Evolutionary conservation across 2,113 vertebrate species (phyloP).

Genomic region (Sebastes schlegelii): DNA sequence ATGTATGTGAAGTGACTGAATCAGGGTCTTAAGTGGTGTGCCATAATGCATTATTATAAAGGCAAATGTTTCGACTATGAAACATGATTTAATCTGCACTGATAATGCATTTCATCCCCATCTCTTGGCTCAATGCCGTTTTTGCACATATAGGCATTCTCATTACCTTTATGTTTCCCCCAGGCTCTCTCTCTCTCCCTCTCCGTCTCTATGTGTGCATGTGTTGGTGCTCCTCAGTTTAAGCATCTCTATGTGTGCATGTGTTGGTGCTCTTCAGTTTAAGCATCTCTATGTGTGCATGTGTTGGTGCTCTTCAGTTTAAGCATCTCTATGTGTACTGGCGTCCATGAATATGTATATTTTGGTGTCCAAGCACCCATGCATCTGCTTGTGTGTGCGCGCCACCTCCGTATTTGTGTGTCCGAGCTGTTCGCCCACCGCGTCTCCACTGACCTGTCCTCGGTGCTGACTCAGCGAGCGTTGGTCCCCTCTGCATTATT

Average conservation of each 20-base stretch:
- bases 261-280: neutral
- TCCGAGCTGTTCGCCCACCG: conserved; percentile 44
- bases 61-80: conserved; percentile 35
- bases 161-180: neutral
- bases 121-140: conserved; percentile 9
- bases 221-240: neutral
- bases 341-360: conserved; percentile 9
- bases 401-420: conserved; percentile 26
- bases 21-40: neutral
- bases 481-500: conserved; percentile 74
- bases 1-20: neutral
- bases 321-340: neutral
- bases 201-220: neutral
- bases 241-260: neutral
- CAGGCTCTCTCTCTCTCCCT: neutral
- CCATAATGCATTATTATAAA: conserved; percentile 12
- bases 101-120: conserved; percentile 56
- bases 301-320: neutral
- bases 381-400: conserved; percentile 13
- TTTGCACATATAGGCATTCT: conserved; percentile 19
- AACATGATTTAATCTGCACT: conserved; percentile 50
- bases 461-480: conserved; percentile 71
- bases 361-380: neutral
- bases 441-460: conserved; percentile 72
- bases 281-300: neutral